Conservation (phyloP, 2,888 invertebrate species). For the Mechanitis mazaeus region DNA sequence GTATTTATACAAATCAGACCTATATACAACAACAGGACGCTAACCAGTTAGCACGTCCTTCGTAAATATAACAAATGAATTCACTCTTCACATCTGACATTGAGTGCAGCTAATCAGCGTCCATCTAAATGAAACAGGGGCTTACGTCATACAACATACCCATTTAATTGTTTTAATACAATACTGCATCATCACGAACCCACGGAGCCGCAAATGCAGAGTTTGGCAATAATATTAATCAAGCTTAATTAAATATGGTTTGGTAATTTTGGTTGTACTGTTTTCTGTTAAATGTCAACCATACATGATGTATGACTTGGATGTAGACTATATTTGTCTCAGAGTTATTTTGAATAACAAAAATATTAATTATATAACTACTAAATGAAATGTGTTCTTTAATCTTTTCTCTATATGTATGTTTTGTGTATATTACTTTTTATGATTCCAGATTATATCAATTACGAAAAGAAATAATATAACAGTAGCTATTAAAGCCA, state of each 20-base stretch:
- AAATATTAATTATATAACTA: too few relatives aligned
- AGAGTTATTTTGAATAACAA: too few relatives aligned
- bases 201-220: neutral
- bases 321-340: neutral
- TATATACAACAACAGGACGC: slow-evolving; percentile 2
- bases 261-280: neutral
- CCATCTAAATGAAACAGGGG: slow-evolving; percentile 36
- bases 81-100: slow-evolving; percentile 28
- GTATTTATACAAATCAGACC: slow-evolving; percentile 2
- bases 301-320: neutral
- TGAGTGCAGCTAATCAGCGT: slow-evolving; percentile 34
- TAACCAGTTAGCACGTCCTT: slow-evolving; percentile 12
- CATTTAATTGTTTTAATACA: slow-evolving; percentile 19
- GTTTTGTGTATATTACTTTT: too few relatives aligned
- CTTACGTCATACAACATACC: slow-evolving; percentile 15
- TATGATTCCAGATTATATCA: too few relatives aligned
- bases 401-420: too few relatives aligned
- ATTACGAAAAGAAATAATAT: too few relatives aligned
- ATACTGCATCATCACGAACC: slow-evolving; percentile 1
- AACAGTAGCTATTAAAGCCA: too few relatives aligned
- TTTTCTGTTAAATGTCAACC: neutral
- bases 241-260: neutral
- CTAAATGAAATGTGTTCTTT: too few relatives aligned
- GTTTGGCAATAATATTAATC: slow-evolving; percentile 2
- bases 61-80: slow-evolving; percentile 20